Evolutionary conservation across 2,797 vertebrate species (phyloP).

Genomic region (Coccyzus lansbergi): DNA sequence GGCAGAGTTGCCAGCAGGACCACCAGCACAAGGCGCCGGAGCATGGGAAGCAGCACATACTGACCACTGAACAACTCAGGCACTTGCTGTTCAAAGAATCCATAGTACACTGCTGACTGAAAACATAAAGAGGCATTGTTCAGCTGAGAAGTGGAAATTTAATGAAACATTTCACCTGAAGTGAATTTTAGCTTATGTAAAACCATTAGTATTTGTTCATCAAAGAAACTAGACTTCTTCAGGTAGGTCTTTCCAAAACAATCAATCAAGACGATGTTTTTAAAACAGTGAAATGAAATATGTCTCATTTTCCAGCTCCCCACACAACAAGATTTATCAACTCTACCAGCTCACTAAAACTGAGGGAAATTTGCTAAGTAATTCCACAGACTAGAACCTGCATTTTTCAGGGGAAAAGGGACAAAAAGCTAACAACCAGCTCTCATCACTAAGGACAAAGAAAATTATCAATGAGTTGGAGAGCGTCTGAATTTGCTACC

Average conservation of each 20-base stretch:
- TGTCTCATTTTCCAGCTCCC: not conserved
- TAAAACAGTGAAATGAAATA: not conserved
- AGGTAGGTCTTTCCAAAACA: accelerated
- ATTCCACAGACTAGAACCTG: not conserved
- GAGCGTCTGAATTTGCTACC: not conserved
- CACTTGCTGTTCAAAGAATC: accelerated
- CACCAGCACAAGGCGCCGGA: not conserved
- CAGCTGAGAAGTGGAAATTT: not conserved
- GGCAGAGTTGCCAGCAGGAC: not conserved
- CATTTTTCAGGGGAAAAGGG: not conserved
- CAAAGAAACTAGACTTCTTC: not conserved
- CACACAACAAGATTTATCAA: not conserved
- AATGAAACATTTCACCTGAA: too few species aligned
- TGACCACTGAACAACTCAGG: accelerated
- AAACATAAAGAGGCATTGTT: accelerated
- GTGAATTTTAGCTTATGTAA: not conserved
- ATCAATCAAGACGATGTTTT: not conserved
- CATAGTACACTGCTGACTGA: accelerated
- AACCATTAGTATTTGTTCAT: not conserved
- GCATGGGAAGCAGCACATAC: accelerated
- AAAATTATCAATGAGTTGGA: not conserved
- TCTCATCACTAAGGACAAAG: not conserved
- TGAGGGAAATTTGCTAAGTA: not conserved
- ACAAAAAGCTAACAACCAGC: not conserved
- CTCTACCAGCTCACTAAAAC: not conserved